Conservation (phyloP, 2,113 vertebrate genomes). For the Pandion haliaetus region DNA sequence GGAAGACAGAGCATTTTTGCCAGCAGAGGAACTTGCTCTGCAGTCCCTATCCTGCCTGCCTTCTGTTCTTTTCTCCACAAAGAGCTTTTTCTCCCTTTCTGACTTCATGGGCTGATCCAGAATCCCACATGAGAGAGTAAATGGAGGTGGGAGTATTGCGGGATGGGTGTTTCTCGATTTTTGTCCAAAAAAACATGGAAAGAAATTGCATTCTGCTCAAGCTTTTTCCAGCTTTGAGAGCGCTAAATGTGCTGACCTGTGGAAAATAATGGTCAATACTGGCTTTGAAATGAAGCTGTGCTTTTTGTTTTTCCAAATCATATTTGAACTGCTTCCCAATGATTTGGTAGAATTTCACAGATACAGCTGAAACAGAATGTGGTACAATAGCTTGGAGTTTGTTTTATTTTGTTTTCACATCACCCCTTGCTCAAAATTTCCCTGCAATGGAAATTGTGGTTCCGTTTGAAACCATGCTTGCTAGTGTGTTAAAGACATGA, state of each 20-base stretch:
- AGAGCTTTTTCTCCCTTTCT: not conserved
- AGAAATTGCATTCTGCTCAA: not conserved
- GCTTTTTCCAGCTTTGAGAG: not conserved
- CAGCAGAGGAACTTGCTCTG: constrained; percentile 34
- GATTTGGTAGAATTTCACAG: not conserved
- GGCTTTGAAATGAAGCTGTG: not conserved
- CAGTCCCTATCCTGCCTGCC: constrained; percentile 14
- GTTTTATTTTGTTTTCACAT: not conserved
- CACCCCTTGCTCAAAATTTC: not conserved
- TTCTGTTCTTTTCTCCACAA: constrained; percentile 18
- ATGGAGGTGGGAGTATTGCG: not conserved
- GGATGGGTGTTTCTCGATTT: not conserved
- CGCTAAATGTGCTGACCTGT: not conserved
- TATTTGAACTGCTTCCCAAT: not conserved
- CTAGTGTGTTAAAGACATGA: rapidly evolving
- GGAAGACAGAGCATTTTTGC: constrained; percentile 20
- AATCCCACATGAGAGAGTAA: not conserved
- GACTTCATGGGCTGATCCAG: not conserved
- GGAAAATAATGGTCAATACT: not conserved
- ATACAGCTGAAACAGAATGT: not conserved
- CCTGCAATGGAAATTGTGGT: not conserved
- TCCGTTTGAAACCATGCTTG: not conserved
- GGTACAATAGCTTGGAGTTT: not conserved
- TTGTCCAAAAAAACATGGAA: not conserved
- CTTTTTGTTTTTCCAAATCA: not conserved